Conservation (phyloP, 2,797 vertebrate species). For the Rhinoraja longicauda region DNA sequence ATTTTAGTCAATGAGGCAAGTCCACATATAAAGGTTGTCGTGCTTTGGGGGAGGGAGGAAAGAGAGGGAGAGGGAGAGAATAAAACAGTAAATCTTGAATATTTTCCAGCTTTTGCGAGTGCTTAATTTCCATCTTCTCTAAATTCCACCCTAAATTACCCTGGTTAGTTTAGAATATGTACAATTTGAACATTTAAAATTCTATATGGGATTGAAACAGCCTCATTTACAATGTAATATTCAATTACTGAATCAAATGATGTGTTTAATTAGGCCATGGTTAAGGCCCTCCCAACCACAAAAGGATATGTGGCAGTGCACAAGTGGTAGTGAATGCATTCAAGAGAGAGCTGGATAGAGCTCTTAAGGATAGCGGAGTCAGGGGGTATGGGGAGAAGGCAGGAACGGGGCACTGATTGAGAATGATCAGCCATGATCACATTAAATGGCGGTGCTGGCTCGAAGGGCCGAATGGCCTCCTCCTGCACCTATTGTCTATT, state of each 20-base stretch:
- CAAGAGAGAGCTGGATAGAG: too few relatives aligned
- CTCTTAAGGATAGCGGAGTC: too few relatives aligned
- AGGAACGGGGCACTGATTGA: too few relatives aligned
- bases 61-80: neutral
- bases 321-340: neutral
- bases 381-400: too few relatives aligned
- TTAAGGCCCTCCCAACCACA: conserved; percentile 11
- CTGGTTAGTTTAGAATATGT: neutral
- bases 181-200: neutral
- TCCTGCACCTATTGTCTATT: too few relatives aligned
- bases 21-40: neutral
- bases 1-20: neutral
- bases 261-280: neutral
- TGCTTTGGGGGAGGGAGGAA: neutral
- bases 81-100: neutral
- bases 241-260: conserved; percentile 6
- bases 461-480: too few relatives aligned
- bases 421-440: too few relatives aligned
- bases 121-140: too few relatives aligned
- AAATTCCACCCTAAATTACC: neutral
- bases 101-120: neutral
- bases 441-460: too few relatives aligned
- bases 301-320: neutral
- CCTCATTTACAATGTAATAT: neutral
- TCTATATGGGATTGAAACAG: neutral